A percentile compares a stretch with the other conserved stretches of the same genome.
Conservation (phyloP, 2,113 vertebrate species). For the Catharus fuscescens region DNA sequence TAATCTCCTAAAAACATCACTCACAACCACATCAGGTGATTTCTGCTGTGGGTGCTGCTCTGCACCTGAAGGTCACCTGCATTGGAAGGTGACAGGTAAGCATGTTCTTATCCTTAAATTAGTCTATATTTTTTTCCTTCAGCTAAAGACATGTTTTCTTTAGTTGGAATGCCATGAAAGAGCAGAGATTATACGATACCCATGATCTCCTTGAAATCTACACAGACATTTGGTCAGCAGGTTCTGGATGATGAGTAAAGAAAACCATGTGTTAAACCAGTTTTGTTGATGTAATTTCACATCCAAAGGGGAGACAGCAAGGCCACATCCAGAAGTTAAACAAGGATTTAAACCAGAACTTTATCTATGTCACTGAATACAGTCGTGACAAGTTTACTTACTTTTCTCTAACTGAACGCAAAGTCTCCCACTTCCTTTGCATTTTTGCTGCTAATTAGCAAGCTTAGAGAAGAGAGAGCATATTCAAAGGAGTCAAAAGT, state of each 20-base stretch:
- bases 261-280: neutral
- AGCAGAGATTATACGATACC: neutral
- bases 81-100: neutral
- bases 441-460: constrained; percentile 28
- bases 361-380: neutral
- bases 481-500: constrained; percentile 31
- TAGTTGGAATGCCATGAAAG: neutral
- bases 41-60: neutral
- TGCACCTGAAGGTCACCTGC: neutral
- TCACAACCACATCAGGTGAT: neutral
- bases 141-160: neutral
- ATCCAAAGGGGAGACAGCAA: neutral
- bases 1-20: neutral
- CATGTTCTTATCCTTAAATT: neutral
- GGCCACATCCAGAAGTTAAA: neutral
- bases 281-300: neutral
- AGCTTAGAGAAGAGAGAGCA: neutral
- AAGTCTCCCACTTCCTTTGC: neutral
- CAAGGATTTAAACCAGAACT: neutral
- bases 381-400: neutral
- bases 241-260: neutral
- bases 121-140: neutral
- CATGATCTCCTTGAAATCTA: neutral
- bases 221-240: neutral
- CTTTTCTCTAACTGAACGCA: neutral